A percentile compares a stretch with the other conserved stretches of the same genome.
Conservation (phyloP, 2,797 vertebrate species). For the Enteromius thamalakanensis region DNA sequence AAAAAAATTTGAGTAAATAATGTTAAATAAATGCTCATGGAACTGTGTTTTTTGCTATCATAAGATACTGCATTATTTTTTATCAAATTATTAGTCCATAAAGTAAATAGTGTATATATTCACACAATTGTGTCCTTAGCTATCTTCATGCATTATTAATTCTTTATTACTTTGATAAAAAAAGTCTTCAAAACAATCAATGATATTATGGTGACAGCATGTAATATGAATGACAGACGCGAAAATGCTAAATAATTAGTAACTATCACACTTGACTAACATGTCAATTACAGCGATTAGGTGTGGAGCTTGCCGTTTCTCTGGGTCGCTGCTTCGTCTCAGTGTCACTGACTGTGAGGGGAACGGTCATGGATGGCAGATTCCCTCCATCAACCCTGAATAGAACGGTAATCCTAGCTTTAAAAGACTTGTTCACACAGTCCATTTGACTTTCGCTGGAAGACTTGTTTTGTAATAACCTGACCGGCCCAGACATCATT, state of each 20-base stretch:
- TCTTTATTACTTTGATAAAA: neutral
- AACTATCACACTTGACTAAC: conserved; percentile 10
- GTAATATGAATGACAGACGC: conserved; percentile 7
- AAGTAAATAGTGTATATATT: neutral
- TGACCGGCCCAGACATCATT: neutral
- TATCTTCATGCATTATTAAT: neutral
- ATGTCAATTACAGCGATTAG: conserved; percentile 16
- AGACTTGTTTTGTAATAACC: conserved; percentile 47
- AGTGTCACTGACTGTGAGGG: conserved; percentile 42
- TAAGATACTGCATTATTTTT: too few relatives aligned
- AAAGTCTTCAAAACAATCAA: neutral
- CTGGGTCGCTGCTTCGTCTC: conserved; percentile 9
- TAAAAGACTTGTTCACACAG: conserved; percentile 73
- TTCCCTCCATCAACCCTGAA: conserved; percentile 67
- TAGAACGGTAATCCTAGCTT: conserved; percentile 73
- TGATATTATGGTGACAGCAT: neutral
- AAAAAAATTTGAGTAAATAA: neutral
- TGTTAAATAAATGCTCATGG: too few relatives aligned
- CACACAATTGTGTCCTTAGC: neutral
- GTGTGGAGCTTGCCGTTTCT: conserved; percentile 9
- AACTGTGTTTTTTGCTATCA: too few relatives aligned
- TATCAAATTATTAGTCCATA: neutral
- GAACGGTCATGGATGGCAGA: conserved; percentile 34
- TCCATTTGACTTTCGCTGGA: conserved; percentile 73
- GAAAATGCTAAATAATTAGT: conserved; percentile 28